Conservation (phyloP, 2,888 invertebrate species). For the Phalera bucephala region DNA sequence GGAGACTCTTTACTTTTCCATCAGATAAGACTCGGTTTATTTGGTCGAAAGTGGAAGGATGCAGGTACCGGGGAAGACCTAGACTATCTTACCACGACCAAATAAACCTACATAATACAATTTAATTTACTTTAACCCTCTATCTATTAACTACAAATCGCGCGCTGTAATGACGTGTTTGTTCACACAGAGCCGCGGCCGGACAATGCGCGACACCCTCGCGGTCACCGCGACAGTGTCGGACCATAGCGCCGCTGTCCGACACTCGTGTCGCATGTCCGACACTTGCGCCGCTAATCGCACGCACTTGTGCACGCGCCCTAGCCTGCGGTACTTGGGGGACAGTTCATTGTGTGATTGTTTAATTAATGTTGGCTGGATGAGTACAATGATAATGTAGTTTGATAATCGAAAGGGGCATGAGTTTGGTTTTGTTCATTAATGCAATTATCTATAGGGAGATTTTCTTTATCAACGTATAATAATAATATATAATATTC, state of each 20-base stretch:
- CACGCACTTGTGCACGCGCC: neutral
- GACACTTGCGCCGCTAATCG: neutral
- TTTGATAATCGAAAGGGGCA: too few species aligned
- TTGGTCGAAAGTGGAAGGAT: too few species aligned
- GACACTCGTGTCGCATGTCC: conserved; percentile 6
- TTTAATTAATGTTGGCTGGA: conserved; percentile 4
- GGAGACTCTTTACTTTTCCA: too few species aligned
- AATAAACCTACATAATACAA: too few species aligned
- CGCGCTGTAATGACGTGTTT: conserved; percentile 19
- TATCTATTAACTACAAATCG: neutral
- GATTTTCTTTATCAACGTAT: too few species aligned
- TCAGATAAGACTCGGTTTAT: too few species aligned
- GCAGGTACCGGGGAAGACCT: too few species aligned
- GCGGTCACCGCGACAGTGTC: neutral
- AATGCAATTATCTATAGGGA: too few species aligned
- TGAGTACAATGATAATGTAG: neutral
- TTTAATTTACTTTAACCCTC: too few species aligned
- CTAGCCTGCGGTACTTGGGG: neutral
- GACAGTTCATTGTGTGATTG: conserved; percentile 3
- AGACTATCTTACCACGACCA: too few species aligned
- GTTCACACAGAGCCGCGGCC: conserved; percentile 13
- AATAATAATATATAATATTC: too few species aligned
- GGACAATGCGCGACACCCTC: conserved; percentile 11
- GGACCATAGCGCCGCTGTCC: neutral
- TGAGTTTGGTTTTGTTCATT: too few species aligned